These are phyloP conservation scores for Nezara viridula DNA, from an alignment of 2,888 invertebrate genomes.

Conservation along the genomic window DNA sequence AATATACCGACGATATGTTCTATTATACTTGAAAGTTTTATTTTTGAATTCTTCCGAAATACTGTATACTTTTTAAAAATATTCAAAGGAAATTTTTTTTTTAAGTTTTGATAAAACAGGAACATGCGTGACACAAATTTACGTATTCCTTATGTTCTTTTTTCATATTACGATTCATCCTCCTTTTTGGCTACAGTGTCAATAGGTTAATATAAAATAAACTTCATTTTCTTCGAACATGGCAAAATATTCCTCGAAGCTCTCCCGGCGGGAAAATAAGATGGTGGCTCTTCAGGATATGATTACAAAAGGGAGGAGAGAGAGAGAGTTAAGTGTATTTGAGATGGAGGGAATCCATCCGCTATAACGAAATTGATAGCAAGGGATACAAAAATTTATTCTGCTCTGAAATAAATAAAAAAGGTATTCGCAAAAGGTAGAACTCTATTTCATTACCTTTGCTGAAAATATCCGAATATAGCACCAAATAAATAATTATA, in stretches of 20 bases:
- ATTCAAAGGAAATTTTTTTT: too few species aligned
- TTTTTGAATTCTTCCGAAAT: too few species aligned
- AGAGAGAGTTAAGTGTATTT: constrained; percentile 28
- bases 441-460: not conserved
- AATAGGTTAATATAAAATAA: constrained; percentile 20
- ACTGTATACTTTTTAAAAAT: too few species aligned
- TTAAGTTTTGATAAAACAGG: too few species aligned
- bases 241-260: not conserved
- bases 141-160: not conserved
- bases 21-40: too few species aligned
- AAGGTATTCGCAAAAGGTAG: not conserved
- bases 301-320: constrained; percentile 27
- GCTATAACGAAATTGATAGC: constrained; percentile 14
- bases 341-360: constrained; percentile 14
- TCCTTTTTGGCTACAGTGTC: not conserved
- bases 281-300: constrained; percentile 8
- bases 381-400: not conserved
- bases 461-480: not conserved
- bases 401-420: constrained; percentile 9
- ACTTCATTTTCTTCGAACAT: constrained; percentile 16
- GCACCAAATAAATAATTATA: not conserved
- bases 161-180: not conserved
- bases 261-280: constrained; percentile 6
- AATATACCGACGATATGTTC: too few species aligned
- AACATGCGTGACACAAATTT: too few species aligned